A percentile compares a stretch with the other conserved stretches of the same genome.
These are phyloP conservation scores for Linurgus olivaceus DNA, from an alignment of 2,797 vertebrate genomes.

Conservation along the genomic window DNA sequence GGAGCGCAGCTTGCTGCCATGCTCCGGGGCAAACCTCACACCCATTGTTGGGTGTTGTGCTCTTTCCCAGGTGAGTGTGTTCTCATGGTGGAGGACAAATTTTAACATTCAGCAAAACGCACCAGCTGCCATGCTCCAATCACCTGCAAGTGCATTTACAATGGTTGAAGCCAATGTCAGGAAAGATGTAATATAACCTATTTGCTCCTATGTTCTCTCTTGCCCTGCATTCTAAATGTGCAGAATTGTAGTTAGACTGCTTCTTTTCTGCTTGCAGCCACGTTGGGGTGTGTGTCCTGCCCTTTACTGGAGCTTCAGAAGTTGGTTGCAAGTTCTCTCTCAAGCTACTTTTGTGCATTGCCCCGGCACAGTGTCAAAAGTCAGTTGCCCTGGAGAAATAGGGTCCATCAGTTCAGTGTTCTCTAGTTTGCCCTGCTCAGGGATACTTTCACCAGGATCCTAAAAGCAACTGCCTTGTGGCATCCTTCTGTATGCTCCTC, in stretches of 20 bases:
- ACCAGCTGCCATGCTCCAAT: fast-evolving
- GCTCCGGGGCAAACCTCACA: slow-evolving; percentile 16
- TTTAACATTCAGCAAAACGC: neutral
- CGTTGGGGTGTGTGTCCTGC: neutral
- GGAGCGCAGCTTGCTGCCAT: slow-evolving; percentile 12
- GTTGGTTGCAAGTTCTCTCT: neutral
- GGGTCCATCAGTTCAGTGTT: neutral
- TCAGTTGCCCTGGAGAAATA: neutral
- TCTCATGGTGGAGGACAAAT: neutral
- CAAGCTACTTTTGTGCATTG: neutral
- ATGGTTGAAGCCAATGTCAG: neutral
- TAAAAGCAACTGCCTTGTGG: neutral
- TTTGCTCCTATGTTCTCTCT: neutral
- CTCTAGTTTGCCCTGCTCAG: neutral
- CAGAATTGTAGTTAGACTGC: neutral
- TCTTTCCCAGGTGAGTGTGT: neutral
- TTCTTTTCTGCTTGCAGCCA: neutral
- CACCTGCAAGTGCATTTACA: neutral
- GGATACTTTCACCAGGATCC: neutral
- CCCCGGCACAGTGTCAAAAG: neutral
- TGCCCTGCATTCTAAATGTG: neutral
- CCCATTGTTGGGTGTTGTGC: neutral
- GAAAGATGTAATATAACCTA: neutral
- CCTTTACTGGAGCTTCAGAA: neutral
- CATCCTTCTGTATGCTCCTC: neutral